Conservation (phyloP, 2,113 vertebrate genomes). For the Holacanthus passer region DNA sequence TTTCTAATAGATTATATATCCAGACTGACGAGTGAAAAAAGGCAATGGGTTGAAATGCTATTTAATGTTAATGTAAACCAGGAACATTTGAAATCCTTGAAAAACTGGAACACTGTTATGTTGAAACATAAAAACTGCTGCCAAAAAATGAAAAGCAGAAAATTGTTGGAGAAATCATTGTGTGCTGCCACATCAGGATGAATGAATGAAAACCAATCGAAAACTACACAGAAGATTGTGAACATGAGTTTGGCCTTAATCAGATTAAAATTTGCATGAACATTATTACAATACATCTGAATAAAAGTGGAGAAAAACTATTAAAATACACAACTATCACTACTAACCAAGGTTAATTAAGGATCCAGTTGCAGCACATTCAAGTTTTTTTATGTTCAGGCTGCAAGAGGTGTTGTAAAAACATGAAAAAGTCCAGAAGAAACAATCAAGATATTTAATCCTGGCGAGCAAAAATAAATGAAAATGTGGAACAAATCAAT, state of each 20-base stretch:
- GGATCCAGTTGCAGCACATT: conserved; percentile 7
- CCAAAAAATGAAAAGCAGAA: neutral
- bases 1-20: no score
- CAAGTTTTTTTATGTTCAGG: neutral
- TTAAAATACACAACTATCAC: neutral
- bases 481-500: neutral
- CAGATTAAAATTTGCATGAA: neutral
- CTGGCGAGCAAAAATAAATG: conserved; percentile 20
- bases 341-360: neutral
- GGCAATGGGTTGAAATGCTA: neutral
- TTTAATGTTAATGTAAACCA: neutral
- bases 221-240: neutral
- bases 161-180: neutral
- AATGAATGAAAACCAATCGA: neutral
- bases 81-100: neutral
- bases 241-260: neutral
- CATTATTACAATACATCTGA: neutral
- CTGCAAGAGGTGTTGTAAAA: conserved; percentile 2
- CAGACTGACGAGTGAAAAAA: neutral
- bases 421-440: conserved; percentile 6
- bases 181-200: neutral
- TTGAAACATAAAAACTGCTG: neutral
- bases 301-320: neutral
- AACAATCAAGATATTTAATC: conserved; percentile 23
- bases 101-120: neutral